Evolutionary conservation across 1,140 invertebrate species (phyloP).

Genomic region (Hylyphantes graminicola): DNA sequence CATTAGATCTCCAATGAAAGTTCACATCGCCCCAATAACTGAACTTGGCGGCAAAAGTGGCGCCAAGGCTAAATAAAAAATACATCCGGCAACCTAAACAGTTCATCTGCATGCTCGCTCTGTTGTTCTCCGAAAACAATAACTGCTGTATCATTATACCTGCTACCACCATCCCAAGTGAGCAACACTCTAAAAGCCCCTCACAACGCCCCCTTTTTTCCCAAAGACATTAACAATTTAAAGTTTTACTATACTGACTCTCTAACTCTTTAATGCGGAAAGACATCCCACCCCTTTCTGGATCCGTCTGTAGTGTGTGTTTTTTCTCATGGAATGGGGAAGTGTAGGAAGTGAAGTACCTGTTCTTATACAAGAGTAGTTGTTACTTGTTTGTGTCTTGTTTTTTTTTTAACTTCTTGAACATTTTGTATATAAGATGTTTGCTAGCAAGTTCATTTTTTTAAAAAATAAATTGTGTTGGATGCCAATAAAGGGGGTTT

Average conservation of each 20-base stretch:
- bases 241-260: conserved; percentile 34
- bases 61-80: not conserved
- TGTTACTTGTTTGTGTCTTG: no score
- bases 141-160: conserved; percentile 47
- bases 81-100: conserved; percentile 14
- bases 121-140: conserved; percentile 46
- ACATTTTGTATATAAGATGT: no score
- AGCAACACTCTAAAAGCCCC: conserved; percentile 43
- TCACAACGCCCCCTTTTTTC: not conserved
- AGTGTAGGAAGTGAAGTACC: no score
- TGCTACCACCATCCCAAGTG: conserved; percentile 18
- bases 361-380: no score
- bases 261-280: conserved; percentile 53
- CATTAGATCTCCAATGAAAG: no score
- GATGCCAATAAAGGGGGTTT: no score
- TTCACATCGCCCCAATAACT: no score
- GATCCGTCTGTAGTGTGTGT: not conserved
- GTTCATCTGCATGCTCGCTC: conserved; percentile 51
- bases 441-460: no score
- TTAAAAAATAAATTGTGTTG: no score
- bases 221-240: conserved; percentile 49
- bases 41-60: not conserved
- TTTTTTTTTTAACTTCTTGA: no score
- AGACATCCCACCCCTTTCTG: conserved; percentile 28
- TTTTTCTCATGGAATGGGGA: not conserved